Evolutionary conservation across 1,140 invertebrate species (phyloP).

Genomic region (Limonius californicus): DNA sequence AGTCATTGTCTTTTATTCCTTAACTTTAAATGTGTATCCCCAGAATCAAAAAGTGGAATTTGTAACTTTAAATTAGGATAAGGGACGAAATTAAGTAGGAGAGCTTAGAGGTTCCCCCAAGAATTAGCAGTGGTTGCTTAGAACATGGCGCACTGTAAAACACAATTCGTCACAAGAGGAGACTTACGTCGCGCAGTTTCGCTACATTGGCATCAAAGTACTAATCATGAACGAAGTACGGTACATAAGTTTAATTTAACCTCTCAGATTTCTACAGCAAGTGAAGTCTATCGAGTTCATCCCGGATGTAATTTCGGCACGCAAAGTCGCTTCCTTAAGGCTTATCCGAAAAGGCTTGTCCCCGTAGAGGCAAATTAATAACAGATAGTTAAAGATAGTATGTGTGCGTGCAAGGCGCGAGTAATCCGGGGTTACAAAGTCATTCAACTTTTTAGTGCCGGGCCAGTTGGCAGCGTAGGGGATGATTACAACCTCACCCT

Average conservation of each 20-base stretch:
- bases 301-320: not conserved
- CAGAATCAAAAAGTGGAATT: no score
- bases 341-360: not conserved
- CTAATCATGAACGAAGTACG: not conserved
- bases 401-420: constrained; percentile 10
- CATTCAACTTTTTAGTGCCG: constrained; percentile 42
- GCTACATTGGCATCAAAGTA: not conserved
- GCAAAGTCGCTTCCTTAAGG: constrained; percentile 1
- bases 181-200: no score
- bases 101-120: no score
- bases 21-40: no score
- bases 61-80: no score
- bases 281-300: not conserved
- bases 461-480: constrained; percentile 33
- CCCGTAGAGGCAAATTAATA: constrained; percentile 2
- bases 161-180: no score
- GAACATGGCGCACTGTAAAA: no score
- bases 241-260: constrained; percentile 1
- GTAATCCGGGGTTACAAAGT: constrained; percentile 29
- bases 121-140: no score
- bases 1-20: no score
- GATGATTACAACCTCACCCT: constrained; percentile 32
- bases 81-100: no score
- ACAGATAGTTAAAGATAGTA: constrained; percentile 11
- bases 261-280: not conserved